These are phyloP conservation scores for Dryadula phaetusa DNA, from an alignment of 2,888 invertebrate species.

Conservation along the genomic window DNA sequence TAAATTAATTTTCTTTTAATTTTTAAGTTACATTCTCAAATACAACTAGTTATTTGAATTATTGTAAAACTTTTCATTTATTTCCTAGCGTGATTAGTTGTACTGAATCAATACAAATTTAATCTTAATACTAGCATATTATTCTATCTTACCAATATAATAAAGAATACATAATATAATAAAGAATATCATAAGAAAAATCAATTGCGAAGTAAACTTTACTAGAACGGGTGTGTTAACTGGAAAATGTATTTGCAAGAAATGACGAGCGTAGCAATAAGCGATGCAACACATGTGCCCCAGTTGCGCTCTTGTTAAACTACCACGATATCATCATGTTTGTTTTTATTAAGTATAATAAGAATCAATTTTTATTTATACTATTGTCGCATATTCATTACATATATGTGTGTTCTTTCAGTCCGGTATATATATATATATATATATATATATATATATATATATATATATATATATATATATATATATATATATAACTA, in stretches of 20 bases:
- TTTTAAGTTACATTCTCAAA: no score
- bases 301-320: constrained; percentile 16
- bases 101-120: not conserved
- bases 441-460: no score
- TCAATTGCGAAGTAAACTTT: not conserved
- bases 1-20: no score
- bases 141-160: not conserved
- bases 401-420: no score
- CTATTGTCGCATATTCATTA: no score
- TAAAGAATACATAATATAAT: no score
- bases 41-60: no score
- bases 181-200: constrained; percentile 3
- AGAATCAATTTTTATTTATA: not conserved
- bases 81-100: no score
- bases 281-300: constrained; percentile 18
- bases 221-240: not conserved
- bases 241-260: constrained; percentile 21
- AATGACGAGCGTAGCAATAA: constrained; percentile 23
- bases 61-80: no score
- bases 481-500: no score
- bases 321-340: constrained; percentile 10
- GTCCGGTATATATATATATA: no score
- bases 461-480: no score
- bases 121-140: not conserved
- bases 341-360: not conserved